phyloP scores from a whole-genome alignment of 2,797 vertebrate species.

The Gastrophryne carolinensis region DNA sequence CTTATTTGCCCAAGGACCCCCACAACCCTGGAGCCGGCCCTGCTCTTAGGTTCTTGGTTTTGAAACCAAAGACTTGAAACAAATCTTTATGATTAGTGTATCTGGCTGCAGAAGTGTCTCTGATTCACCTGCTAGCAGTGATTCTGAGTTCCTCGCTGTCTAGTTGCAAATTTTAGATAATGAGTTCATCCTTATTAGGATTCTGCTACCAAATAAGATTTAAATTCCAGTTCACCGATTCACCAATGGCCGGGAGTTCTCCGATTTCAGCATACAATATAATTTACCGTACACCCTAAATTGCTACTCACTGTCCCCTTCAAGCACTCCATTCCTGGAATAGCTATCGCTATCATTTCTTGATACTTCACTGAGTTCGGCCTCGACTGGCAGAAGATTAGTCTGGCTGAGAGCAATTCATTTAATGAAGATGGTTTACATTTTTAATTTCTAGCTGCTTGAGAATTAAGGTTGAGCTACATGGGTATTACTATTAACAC shows the following conservation, averaged over 20 bases:
- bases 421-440: too few species aligned
- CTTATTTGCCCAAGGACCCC: too few species aligned
- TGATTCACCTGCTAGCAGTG: not conserved
- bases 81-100: not conserved
- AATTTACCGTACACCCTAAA: not conserved
- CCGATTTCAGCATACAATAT: not conserved
- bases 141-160: not conserved
- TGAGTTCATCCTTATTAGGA: not conserved
- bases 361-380: not conserved
- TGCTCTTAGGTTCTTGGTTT: not conserved
- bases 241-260: not conserved
- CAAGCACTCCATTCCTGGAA: slow-evolving; percentile 10
- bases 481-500: too few species aligned
- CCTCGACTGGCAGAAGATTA: not conserved
- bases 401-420: not conserved
- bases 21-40: too few species aligned
- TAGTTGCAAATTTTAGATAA: not conserved
- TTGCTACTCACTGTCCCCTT: not conserved
- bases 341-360: not conserved
- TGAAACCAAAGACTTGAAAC: not conserved
- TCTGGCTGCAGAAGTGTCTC: not conserved
- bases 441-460: too few species aligned
- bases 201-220: not conserved
- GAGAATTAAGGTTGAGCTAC: too few species aligned
- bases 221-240: not conserved